Base-by-base conservation (phyloP, 2,113 vertebrate genomes). In the Meleagris gallopavo region DNA sequence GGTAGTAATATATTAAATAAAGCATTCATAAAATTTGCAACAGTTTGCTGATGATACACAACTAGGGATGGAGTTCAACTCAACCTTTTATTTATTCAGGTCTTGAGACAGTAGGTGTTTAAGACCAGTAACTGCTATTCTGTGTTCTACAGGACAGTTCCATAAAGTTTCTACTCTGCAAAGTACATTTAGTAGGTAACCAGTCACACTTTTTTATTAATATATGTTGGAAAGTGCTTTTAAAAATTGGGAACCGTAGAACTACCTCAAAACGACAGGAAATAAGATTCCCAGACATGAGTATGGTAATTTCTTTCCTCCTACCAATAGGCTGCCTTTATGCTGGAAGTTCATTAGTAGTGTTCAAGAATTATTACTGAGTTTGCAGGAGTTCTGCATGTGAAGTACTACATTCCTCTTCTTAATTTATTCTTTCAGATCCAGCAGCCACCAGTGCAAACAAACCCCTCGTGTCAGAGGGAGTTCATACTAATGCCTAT, bases 401-500 rank as follows among this genome's bases (percentile, higher is more conserved):
- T 21, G 29, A 84, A 71, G 73, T 36, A 10, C 58, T 74, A 74
- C n/a, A 34, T 91, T 93, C 86, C 89, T 52, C 73, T 79, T 9
- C 86, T 58, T n/a, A 45, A 96, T 92, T 55, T 94, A 4, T 98
- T 83, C 86, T 93, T 98, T 83, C 98, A 99, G 99, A 99, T 98
- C 98, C 97, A 96, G 97, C 98, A 27, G 94, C 97, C 90, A 94
- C 94, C 61, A 96, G 97, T 94, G 97, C 98, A 96, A 97, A 95
- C 96, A 99, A 99, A 95, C 97, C 98, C 82, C 98, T 98, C 94
- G 96, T 97, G 96, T 98, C 98, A 93, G 99, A 99, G 92, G 88
- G 97, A 93, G 96, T 98, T 92, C 98, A 98, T 95, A 98, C 98
- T 93, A 98, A 98, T 93, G 98, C 98, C 97, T 99, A 98, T 97